phyloP scores from a whole-genome alignment of 2,797 vertebrate species.

The Tympanoctomys barrerae region DNA sequence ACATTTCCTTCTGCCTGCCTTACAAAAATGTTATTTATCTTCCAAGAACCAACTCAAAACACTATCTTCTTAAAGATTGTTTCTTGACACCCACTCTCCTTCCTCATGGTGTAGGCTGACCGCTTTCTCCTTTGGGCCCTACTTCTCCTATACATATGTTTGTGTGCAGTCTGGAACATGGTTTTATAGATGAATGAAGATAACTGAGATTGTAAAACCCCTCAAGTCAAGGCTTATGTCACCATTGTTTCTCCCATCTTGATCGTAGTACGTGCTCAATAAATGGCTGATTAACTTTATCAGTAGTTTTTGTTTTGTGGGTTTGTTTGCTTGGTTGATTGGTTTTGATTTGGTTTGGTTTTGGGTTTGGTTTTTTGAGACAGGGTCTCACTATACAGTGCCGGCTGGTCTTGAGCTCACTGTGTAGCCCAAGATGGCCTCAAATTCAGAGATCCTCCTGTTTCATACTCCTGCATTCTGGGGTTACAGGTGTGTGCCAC shows the following conservation, averaged over 20 bases:
- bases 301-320: background rate
- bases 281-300: background rate
- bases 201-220: background rate
- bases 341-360: too few species aligned
- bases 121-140: background rate
- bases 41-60: background rate
- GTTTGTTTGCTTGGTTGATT: too few species aligned
- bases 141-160: background rate
- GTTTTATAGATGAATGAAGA: background rate
- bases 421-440: background rate
- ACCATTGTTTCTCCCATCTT: background rate
- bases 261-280: background rate
- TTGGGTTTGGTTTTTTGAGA: background rate
- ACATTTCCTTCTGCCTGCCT: background rate
- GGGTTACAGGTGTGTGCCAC: background rate
- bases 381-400: background rate
- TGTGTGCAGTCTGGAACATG: background rate
- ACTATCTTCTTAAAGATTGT: background rate
- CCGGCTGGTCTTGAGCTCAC: background rate
- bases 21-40: conserved; percentile 19
- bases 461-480: background rate
- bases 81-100: background rate
- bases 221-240: background rate
- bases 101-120: background rate
- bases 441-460: background rate